These are phyloP conservation scores for Tiliqua scincoides DNA, from an alignment of 2,113 vertebrate genomes.

Conservation along the genomic window DNA sequence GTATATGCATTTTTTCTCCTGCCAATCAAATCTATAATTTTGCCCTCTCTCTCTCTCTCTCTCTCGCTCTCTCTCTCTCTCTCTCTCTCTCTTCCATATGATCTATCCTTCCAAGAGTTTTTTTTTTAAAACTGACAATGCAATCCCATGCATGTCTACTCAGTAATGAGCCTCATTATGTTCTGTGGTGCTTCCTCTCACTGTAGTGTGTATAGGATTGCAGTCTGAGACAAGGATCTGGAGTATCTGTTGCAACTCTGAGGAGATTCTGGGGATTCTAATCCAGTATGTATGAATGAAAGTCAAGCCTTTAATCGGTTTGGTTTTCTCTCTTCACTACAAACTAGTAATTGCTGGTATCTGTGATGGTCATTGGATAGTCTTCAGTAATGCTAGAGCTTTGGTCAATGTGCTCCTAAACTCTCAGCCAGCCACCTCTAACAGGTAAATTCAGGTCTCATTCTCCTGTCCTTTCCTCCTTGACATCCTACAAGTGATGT, in stretches of 20 bases:
- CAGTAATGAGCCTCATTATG: no score
- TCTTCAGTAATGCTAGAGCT: slow-evolving; percentile 40
- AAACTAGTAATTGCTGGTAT: slow-evolving; percentile 44
- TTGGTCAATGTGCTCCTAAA: slow-evolving; percentile 11
- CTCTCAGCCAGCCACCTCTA: slow-evolving; percentile 23
- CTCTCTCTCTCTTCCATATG: background rate
- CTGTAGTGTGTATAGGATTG: no score
- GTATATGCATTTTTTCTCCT: background rate
- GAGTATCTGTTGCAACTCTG: slow-evolving; percentile 28
- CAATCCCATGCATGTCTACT: no score
- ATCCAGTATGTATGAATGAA: slow-evolving; percentile 38
- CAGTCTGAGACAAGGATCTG: background rate
- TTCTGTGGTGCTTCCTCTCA: background rate
- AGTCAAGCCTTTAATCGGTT: slow-evolving; percentile 54
- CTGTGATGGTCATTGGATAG: slow-evolving; percentile 17
- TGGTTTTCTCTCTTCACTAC: slow-evolving; percentile 23
- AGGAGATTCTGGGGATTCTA: slow-evolving; percentile 37
- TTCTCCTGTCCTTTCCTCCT: background rate
- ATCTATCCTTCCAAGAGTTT: background rate
- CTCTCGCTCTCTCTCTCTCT: background rate
- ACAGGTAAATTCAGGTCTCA: background rate
- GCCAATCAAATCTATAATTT: background rate
- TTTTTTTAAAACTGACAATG: background rate
- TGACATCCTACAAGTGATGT: background rate
- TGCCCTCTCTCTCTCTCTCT: no score